Evolutionary conservation across 1,140 invertebrate genomes (phyloP), one percentile per base, ranked within the genome.

Genomic region (Neotoxoptera formosana): DNA sequence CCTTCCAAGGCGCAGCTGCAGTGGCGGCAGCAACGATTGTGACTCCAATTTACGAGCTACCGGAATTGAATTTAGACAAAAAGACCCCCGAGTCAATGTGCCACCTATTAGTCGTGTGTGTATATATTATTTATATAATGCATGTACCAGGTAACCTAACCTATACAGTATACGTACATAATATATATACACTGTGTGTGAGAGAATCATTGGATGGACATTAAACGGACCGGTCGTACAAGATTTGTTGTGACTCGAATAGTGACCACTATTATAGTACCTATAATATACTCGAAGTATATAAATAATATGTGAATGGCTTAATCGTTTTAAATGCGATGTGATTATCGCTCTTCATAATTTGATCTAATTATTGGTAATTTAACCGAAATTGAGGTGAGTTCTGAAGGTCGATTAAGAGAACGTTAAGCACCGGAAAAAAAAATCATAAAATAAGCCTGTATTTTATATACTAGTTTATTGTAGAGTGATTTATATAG

Each of bases 21-120:
- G 81, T 41, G 81, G 21, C 34, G 8, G 20, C 8, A 83, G 20
- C 36, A 41, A 83, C 81, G 81, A 23, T 41, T 83, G 34, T 83
- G 17, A 83, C 36, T 83, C 36, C n/a, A 76, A 76, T 83, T 83
- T 83, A 83, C 81, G 34, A 83, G 81, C 81, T 83, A 83, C 81
- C 36, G 81, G 81, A 83, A 83, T 83, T 83, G 20, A 83, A 83
- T 41, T 36, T 83, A 41, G 81, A 83, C 81, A 83, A 83, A 83
- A 81, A 83, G 21, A 83, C 36, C 7, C 81, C 7, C 34, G 21
- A 41, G 36, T 81, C 76, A 34, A 36, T 36, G n/a, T 36, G 81
- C 81, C 21, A 83, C 81, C 81, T 83, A 83, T 41, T 41, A 83
- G 81, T 83, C 34, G 81, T 41, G 2, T 41, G 21, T 41, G 34